These are phyloP conservation scores for Esperia sulphurella DNA, from an alignment of 2,888 invertebrate genomes.

Conservation along the genomic window DNA sequence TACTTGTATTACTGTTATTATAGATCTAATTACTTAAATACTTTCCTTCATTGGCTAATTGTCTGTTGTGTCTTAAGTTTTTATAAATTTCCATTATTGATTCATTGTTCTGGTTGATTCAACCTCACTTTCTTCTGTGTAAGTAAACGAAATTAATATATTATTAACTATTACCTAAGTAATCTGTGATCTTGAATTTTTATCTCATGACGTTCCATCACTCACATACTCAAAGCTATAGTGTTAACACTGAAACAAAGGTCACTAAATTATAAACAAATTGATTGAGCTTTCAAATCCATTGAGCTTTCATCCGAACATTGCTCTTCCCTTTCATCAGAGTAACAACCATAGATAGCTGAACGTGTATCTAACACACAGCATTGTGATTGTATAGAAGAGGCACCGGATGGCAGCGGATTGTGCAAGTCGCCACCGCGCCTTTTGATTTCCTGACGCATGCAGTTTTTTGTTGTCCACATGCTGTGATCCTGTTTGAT, in stretches of 20 bases:
- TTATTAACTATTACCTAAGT: too few relatives aligned
- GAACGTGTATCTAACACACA: slow-evolving; percentile 7
- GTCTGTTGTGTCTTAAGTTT: too few relatives aligned
- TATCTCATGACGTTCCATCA: background rate
- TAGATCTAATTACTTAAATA: too few relatives aligned
- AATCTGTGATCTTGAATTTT: too few relatives aligned
- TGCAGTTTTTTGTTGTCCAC: slow-evolving; percentile 2
- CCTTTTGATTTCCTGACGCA: slow-evolving; percentile 39
- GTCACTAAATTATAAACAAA: background rate
- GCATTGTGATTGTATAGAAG: slow-evolving; percentile 7
- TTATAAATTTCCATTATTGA: too few relatives aligned
- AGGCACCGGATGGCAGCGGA: slow-evolving; percentile 45
- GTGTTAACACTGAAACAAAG: slow-evolving; percentile 9
- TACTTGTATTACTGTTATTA: too few relatives aligned
- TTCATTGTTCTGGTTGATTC: too few relatives aligned
- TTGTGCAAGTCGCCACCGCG: slow-evolving; percentile 49
- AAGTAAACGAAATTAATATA: too few relatives aligned
- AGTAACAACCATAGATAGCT: background rate
- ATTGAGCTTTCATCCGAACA: background rate
- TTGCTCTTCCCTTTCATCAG: background rate
- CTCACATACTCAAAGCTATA: slow-evolving; percentile 15
- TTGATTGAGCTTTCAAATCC: background rate
- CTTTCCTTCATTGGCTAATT: too few relatives aligned
- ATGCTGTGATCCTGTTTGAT: background rate
- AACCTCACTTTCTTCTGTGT: too few relatives aligned